Conservation (phyloP, 1,140 invertebrate species). For the Heliconius hewitsoni region DNA sequence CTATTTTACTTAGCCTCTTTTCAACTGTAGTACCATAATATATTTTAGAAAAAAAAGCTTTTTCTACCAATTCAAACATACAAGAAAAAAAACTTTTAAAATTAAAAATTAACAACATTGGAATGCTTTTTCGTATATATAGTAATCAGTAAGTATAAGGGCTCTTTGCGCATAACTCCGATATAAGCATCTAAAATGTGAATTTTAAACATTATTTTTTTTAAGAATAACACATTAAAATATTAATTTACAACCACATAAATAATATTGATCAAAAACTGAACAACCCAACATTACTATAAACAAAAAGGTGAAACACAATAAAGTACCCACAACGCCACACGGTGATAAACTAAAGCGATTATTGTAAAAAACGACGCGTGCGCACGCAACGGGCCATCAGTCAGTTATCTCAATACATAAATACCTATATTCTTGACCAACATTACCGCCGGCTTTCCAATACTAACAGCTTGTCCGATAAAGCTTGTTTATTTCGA, state of each 20-base stretch:
- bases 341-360: constrained; percentile 10
- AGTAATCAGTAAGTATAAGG: too few species aligned
- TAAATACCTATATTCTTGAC: constrained; percentile 19
- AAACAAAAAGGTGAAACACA: background rate
- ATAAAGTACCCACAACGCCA: background rate
- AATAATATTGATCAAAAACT: background rate
- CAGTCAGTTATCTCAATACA: constrained; percentile 26
- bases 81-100: too few species aligned
- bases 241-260: background rate
- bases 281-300: background rate
- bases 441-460: constrained; percentile 30
- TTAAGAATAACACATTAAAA: background rate
- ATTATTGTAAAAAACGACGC: constrained; percentile 27
- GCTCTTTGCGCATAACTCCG: too few species aligned
- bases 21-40: too few species aligned
- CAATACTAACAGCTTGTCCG: constrained; percentile 30
- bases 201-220: too few species aligned
- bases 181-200: too few species aligned
- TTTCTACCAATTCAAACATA: too few species aligned
- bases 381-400: constrained; percentile 23
- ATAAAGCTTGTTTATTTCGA: constrained; percentile 23
- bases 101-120: too few species aligned
- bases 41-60: too few species aligned
- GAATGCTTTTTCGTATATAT: too few species aligned
- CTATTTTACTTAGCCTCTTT: too few species aligned